Evolutionary conservation across 2,888 invertebrate species (phyloP).

Genomic region (Nasonovia ribisnigri): DNA sequence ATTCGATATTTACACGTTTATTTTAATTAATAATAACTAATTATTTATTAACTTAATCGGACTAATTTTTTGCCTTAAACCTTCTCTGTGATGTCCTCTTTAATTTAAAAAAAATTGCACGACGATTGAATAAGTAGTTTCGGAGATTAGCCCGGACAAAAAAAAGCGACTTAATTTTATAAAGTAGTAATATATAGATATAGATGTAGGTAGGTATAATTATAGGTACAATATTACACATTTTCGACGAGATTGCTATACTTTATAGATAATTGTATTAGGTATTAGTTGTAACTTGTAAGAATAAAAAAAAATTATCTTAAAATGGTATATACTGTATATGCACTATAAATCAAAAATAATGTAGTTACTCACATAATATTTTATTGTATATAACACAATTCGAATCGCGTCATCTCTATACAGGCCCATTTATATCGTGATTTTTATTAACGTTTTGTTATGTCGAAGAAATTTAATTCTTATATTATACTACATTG

Average conservation of each 20-base stretch:
- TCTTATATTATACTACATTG: constrained; percentile 1
- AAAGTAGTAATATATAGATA: too few species aligned
- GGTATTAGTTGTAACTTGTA: background rate
- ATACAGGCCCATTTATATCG: background rate
- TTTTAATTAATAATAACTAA: too few species aligned
- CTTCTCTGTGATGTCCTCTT: too few species aligned
- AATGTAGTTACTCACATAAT: background rate
- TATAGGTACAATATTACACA: background rate
- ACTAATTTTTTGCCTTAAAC: too few species aligned
- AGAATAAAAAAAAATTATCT: background rate
- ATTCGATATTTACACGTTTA: too few species aligned
- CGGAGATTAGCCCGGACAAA: too few species aligned
- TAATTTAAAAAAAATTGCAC: too few species aligned
- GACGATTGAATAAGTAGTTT: too few species aligned
- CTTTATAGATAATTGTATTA: background rate
- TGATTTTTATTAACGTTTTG: constrained; percentile 35
- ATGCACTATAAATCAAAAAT: background rate
- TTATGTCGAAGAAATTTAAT: constrained; percentile 38
- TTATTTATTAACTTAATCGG: too few species aligned
- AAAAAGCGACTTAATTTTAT: too few species aligned
- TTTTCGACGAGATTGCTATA: background rate
- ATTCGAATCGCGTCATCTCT: background rate
- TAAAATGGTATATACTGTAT: background rate
- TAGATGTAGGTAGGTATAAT: too few species aligned
- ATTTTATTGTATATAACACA: background rate